Percentiles rank a stretch among this genome's conserved stretches.
Conservation (phyloP, 2,888 invertebrate species). For the Lacanobia wlatinum region DNA sequence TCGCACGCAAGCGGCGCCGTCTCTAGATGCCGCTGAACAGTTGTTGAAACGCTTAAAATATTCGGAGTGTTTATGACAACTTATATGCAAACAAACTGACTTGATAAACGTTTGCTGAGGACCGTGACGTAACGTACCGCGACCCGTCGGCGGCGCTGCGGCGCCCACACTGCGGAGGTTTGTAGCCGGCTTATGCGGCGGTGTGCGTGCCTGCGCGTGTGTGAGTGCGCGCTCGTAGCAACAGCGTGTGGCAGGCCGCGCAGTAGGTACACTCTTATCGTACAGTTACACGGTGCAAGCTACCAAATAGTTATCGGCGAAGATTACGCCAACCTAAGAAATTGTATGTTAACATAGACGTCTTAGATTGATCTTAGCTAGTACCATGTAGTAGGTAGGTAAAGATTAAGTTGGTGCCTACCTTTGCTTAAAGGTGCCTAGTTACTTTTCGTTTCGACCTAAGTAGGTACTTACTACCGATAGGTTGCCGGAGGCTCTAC, state of each 20-base stretch:
- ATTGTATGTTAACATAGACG: neutral
- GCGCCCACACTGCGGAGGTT: slow-evolving; percentile 37
- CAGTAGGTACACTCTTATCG: neutral
- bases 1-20: neutral
- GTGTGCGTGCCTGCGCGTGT: slow-evolving; percentile 36
- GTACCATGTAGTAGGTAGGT: no score
- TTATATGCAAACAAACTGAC: neutral
- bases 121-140: slow-evolving; percentile 9
- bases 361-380: neutral
- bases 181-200: slow-evolving; percentile 50
- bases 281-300: neutral
- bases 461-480: no score
- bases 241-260: neutral
- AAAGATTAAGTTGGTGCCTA: no score
- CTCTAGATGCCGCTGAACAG: neutral
- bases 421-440: no score
- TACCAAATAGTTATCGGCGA: neutral
- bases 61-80: neutral
- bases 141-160: slow-evolving; percentile 33
- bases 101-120: neutral
- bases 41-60: neutral
- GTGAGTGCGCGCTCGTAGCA: slow-evolving; percentile 5
- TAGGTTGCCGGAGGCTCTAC: no score
- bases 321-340: neutral
- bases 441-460: no score